Conservation (phyloP, 2,888 invertebrate species). For the Lithophane ornitopus region DNA sequence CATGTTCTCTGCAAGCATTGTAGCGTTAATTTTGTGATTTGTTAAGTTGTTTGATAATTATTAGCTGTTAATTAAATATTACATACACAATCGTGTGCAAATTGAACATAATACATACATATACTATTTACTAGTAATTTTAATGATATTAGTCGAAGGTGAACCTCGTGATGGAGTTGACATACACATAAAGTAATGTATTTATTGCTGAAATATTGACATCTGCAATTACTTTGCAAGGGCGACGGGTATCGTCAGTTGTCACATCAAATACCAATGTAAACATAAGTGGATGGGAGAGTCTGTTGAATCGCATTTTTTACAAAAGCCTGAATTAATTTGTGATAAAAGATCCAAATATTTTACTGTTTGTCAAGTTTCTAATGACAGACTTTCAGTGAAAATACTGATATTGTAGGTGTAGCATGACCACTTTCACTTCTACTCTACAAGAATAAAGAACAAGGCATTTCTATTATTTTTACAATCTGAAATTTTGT, state of each 20-base stretch:
- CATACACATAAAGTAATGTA: background rate
- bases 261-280: background rate
- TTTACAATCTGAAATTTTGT: background rate
- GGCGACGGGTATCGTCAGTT: slow-evolving; percentile 7
- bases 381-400: background rate
- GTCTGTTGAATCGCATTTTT: background rate
- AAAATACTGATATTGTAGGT: background rate
- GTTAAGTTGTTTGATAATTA: slow-evolving; percentile 39
- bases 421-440: background rate
- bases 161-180: background rate
- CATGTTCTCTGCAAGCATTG: slow-evolving; percentile 5
- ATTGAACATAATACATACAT: slow-evolving; percentile 5
- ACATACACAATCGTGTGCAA: background rate
- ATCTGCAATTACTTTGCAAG: slow-evolving; percentile 21
- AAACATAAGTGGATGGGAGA: background rate
- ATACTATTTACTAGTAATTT: slow-evolving; percentile 25
- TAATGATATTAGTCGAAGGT: slow-evolving; percentile 39
- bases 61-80: slow-evolving; percentile 26
- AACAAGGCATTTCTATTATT: background rate
- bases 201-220: background rate
- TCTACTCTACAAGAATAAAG: background rate
- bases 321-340: background rate
- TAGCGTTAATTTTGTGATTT: slow-evolving; percentile 13
- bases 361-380: background rate
- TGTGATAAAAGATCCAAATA: no score